Evolutionary conservation across 2,113 vertebrate genomes (phyloP).

Genomic region (Rallus limicola): DNA sequence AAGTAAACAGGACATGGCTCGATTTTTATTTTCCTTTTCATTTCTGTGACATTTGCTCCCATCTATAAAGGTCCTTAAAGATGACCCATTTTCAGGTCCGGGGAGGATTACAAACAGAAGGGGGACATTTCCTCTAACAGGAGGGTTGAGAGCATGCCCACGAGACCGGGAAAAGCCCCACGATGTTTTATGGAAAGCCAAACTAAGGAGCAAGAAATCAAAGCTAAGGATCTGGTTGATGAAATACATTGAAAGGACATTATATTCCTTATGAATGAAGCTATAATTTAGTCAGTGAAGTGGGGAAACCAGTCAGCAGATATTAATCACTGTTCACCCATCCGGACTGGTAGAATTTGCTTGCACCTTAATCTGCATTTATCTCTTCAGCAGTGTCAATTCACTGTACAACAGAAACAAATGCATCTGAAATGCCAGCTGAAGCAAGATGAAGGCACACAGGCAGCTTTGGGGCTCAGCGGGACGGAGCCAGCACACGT

Average conservation of each 20-base stretch:
- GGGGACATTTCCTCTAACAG: not conserved
- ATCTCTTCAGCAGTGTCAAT: conserved; percentile 31
- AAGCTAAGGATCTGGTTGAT: not conserved
- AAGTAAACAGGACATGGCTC: not conserved
- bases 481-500: not conserved
- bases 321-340: conserved; percentile 18
- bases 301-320: conserved; percentile 50
- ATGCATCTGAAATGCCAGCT: not conserved
- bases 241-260: conserved; percentile 9
- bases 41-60: not conserved
- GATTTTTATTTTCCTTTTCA: not conserved
- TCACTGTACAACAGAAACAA: not conserved
- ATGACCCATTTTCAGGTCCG: not conserved
- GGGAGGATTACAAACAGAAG: not conserved
- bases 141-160: not conserved
- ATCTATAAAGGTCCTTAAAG: not conserved
- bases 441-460: not conserved
- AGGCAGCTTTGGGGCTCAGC: not conserved
- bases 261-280: not conserved
- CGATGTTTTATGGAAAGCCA: not conserved
- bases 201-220: not conserved
- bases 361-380: conserved; percentile 18
- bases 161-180: not conserved
- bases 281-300: conserved; percentile 2
- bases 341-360: conserved; percentile 13